These are phyloP conservation scores for Dynastes hyllus DNA, from an alignment of 2,888 invertebrate species.

Conservation along the genomic window DNA sequence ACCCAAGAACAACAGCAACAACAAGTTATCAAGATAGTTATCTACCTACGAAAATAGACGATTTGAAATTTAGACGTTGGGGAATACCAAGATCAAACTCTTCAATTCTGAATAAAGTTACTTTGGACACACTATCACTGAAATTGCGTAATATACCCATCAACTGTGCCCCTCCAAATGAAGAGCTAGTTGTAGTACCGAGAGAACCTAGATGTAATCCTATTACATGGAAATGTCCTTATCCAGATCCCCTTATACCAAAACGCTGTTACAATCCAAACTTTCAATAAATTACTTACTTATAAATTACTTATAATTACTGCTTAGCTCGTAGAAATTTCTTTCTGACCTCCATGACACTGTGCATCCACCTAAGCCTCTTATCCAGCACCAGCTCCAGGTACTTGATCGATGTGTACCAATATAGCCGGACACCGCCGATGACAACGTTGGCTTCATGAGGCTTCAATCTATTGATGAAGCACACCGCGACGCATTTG, in stretches of 20 bases:
- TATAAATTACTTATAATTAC: too few relatives aligned
- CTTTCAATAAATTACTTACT: neutral
- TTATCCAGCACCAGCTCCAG: too few relatives aligned
- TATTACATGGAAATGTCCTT: constrained; percentile 59
- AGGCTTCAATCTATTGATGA: too few relatives aligned
- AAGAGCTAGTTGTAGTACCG: constrained; percentile 51
- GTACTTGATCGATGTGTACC: too few relatives aligned
- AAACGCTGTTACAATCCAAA: constrained; percentile 26
- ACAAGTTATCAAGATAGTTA: constrained; percentile 71
- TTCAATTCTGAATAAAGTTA: constrained; percentile 46
- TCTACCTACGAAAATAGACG: constrained; percentile 68
- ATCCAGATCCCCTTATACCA: constrained; percentile 22
- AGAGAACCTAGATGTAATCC: constrained; percentile 57
- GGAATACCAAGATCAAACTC: constrained; percentile 50
- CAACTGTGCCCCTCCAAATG: constrained; percentile 50
- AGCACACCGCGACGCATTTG: too few relatives aligned
- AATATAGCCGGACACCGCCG: too few relatives aligned
- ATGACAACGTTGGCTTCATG: too few relatives aligned
- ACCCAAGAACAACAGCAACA: constrained; percentile 67
- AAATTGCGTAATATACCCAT: constrained; percentile 47
- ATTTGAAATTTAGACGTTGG: constrained; percentile 64
- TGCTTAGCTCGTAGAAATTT: too few relatives aligned
- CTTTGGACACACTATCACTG: constrained; percentile 33
- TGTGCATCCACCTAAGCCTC: too few relatives aligned
- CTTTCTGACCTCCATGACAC: too few relatives aligned